Evolutionary conservation across 2,797 vertebrate genomes (phyloP).

Genomic region (Dipus sagitta): DNA sequence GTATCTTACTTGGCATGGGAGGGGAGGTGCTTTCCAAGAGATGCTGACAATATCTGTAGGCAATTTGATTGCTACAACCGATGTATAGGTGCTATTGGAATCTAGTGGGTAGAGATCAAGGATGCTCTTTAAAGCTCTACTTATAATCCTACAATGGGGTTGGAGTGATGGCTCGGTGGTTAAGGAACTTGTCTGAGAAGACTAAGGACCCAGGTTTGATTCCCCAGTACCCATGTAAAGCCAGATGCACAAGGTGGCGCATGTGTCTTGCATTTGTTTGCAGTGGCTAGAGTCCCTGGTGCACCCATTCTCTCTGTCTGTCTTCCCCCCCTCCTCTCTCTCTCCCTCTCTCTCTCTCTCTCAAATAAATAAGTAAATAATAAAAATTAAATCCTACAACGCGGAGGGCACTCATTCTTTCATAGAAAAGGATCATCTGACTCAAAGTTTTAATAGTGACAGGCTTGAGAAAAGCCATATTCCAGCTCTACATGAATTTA

Average conservation of each 20-base stretch:
- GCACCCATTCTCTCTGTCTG: no score
- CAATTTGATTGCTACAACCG: background rate
- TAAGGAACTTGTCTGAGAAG: no score
- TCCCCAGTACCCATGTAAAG: no score
- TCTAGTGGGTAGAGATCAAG: background rate
- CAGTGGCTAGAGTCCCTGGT: no score
- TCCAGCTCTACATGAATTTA: slow-evolving; percentile 17
- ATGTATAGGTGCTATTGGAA: background rate
- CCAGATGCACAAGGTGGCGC: no score
- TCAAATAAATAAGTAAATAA: no score
- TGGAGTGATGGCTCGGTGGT: no score
- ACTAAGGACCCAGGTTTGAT: no score
- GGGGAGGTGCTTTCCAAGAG: background rate
- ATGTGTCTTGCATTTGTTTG: no score
- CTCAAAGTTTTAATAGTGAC: background rate
- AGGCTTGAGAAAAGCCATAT: background rate
- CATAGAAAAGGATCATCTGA: background rate
- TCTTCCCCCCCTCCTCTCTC: no score
- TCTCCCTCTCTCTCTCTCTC: no score
- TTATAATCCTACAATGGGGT: no score
- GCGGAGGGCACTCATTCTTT: background rate
- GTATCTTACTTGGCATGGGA: background rate
- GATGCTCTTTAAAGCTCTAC: background rate
- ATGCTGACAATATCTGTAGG: background rate
- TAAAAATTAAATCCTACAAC: background rate